Evolutionary conservation across 1,140 invertebrate genomes (phyloP), one percentile per base, ranked within the genome.

Genomic region (Sarcophaga bullata): DNA sequence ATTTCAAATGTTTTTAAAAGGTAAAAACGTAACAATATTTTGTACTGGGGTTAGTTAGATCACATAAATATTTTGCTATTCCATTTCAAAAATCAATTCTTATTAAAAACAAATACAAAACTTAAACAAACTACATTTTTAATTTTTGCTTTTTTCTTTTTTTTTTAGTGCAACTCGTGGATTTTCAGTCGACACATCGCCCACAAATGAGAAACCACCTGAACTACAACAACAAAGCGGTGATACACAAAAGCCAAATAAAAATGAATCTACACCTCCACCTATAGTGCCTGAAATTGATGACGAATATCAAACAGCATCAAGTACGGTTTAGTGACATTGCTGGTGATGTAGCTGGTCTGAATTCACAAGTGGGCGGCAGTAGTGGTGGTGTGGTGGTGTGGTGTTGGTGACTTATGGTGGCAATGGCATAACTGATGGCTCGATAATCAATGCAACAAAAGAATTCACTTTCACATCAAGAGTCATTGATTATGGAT

Each of bases 401-500:
- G n/a, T n/a, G n/a, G 58, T 46, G 84, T n/a, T n/a, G 81, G 46
- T 48, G n/a, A n/a, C n/a, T n/a, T n/a, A n/a, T n/a, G n/a, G n/a
- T n/a, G 86, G 86, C 8, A 78, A 83, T 83, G 80, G 81, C 89
- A 47, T 91, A 92, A 68, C 92, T 93, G 48, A n/a, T n/a, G n/a
- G n/a, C n/a, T n/a, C n/a, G n/a, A n/a, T n/a, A n/a, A n/a, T n/a
- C n/a, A n/a, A n/a, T n/a, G n/a, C n/a, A n/a, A 50, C 19, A n/a
- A n/a, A 78, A 37, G 50, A 78, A 17, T 78, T 52, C 48, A 73
- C n/a, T 68, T 17, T 81, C 58, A 52, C 17, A 48, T 93, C 68
- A 50, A 58, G 52, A 78, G n/a, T 54, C 72, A 72, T 92, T 95
- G 76, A 94, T 95, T 91, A 94, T 94, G 84, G 94, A 95, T 89